phyloP scores from a whole-genome alignment of 2,888 invertebrate species.

The Arenicola marina region DNA sequence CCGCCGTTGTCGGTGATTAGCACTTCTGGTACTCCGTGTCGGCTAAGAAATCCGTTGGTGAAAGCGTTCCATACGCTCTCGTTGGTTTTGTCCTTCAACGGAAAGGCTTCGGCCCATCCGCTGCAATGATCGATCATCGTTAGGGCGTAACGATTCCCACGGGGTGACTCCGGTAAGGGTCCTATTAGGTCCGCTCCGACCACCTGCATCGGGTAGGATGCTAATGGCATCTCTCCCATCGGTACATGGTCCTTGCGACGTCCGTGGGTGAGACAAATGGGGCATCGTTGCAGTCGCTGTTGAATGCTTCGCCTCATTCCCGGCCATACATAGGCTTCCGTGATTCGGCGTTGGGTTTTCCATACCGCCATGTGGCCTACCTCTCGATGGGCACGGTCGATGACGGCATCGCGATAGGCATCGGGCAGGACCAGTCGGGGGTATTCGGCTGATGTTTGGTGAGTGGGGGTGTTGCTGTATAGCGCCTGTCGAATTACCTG shows the following conservation, averaged over 20 bases:
- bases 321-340: conserved; percentile 16
- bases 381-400: conserved; percentile 10
- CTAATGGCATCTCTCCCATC: conserved; percentile 13
- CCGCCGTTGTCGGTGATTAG: conserved; percentile 5
- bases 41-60: conserved; percentile 6
- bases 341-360: conserved; percentile 4
- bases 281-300: neutral
- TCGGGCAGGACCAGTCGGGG: conserved; percentile 8
- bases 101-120: conserved; percentile 16
- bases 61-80: conserved; percentile 4
- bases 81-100: conserved; percentile 7
- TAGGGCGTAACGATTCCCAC: conserved; percentile 11
- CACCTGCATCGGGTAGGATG: neutral
- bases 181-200: conserved; percentile 17
- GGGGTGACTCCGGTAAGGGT: conserved; percentile 5
- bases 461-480: neutral
- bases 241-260: neutral
- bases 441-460: neutral
- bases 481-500: neutral
- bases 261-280: conserved; percentile 2
- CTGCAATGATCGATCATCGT: conserved; percentile 13
- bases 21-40: conserved; percentile 6
- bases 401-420: conserved; percentile 1
- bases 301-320: conserved; percentile 7
- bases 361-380: conserved; percentile 9